These are phyloP conservation scores for Therioaphis trifolii DNA, from an alignment of 2,888 invertebrate genomes.

Conservation along the genomic window DNA sequence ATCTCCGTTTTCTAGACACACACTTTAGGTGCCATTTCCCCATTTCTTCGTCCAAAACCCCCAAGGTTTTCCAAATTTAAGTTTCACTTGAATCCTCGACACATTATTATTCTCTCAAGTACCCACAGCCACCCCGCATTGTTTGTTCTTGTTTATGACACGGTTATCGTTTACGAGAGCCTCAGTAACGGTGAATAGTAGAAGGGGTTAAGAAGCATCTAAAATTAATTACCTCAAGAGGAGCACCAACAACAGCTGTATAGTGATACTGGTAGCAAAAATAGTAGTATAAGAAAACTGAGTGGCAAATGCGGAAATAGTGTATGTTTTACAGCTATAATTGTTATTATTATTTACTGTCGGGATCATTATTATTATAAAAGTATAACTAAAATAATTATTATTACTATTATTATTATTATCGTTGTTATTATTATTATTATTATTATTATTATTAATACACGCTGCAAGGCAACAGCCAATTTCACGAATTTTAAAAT, in stretches of 20 bases:
- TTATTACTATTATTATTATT: too few species aligned
- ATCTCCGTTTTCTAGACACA: conserved; percentile 22
- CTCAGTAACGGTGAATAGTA: neutral
- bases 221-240: conserved; percentile 39
- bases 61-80: conserved; percentile 31
- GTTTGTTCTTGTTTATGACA: conserved; percentile 53
- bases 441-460: neutral
- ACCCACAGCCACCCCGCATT: neutral
- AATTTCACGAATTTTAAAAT: too few species aligned
- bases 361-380: too few species aligned
- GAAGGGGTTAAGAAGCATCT: neutral
- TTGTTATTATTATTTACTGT: too few species aligned
- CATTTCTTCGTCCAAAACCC: neutral
- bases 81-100: neutral
- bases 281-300: neutral
- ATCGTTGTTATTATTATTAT: neutral
- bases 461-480: too few species aligned
- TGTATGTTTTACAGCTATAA: neutral
- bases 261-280: neutral
- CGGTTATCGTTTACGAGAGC: conserved; percentile 37
- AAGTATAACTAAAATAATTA: too few species aligned
- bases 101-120: conserved; percentile 25
- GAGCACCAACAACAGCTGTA: neutral
- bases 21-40: neutral
- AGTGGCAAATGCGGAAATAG: neutral